Evolutionary conservation across 2,888 invertebrate species (phyloP), one percentile per base, ranked within the genome.

Genomic region (Labia minor): DNA sequence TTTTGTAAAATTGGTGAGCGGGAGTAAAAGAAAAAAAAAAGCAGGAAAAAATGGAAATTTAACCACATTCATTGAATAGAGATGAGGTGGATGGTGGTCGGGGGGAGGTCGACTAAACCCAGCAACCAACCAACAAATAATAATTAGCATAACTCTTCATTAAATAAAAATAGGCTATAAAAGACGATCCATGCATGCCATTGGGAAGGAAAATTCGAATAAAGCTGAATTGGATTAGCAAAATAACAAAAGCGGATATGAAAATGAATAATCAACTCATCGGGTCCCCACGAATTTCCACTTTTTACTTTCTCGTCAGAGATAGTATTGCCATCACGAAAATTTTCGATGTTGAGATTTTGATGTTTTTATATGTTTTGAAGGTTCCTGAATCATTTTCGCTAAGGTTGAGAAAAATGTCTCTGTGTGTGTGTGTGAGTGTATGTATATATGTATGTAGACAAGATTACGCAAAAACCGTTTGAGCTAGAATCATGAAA

Each of bases 61-160:
- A 49, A 49, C 49, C 49, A 14, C 49, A 49, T 16, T 8, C 26
- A 26, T 26, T 26, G 49, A n/a, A 49, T 49, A 3, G 16, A 14
- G 14, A 16, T 49, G 49, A 16, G 3, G 49, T 4, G 49, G 49
- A 14, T 14, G 49, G 49, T 11, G 49, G 49, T 4, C 6, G 49
- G 14, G 49, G 3, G 49, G 49, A 14, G 4, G 49, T 49, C 16
- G n/a, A 14, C 16, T 14, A 49, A 49, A 49, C n/a, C n/a, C n/a
- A 16, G 49, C 49, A 4, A 49, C 16, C 16, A 16, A 10, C 49
- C 49, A 49, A 49, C 49, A 49, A 49, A 49, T 16, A 49, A 49
- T 16, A 49, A 49, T 49, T 49, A 49, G 49, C 49, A 49, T 49
- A 49, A 49, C 49, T 49, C 49, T 49, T 49, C 49, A 49, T 49